Conservation (phyloP, 2,888 invertebrate species). For the Pheosia gnoma region DNA sequence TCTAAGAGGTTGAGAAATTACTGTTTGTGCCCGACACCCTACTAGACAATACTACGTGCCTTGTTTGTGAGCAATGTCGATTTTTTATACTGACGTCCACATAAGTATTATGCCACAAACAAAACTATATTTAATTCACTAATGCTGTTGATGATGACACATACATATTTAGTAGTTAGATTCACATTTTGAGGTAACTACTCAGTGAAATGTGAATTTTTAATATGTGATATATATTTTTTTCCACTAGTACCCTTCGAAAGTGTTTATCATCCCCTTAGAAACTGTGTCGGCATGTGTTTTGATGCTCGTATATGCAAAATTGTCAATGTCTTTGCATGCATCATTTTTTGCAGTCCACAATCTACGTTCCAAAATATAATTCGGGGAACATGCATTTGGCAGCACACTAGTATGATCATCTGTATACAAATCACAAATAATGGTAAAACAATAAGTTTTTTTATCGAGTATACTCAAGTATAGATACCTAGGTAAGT, state of each 20-base stretch:
- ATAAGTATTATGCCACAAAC: no score
- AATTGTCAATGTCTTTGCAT: slow-evolving; percentile 32
- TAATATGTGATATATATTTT: slow-evolving; percentile 2
- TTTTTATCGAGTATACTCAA: not conserved
- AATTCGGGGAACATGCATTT: slow-evolving; percentile 59
- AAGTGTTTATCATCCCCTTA: slow-evolving; percentile 14
- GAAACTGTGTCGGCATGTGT: slow-evolving; percentile 12
- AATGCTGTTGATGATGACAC: no score
- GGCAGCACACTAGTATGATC: slow-evolving; percentile 61
- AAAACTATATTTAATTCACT: no score
- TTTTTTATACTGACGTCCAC: not conserved
- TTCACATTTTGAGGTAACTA: slow-evolving; percentile 6
- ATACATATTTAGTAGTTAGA: not conserved
- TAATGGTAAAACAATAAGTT: slow-evolving; percentile 14
- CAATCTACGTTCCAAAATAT: slow-evolving; percentile 49
- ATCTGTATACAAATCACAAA: slow-evolving; percentile 59
- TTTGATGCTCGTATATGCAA: slow-evolving; percentile 21
- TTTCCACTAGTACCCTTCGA: slow-evolving; percentile 17
- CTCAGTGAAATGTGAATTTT: slow-evolving; percentile 7
- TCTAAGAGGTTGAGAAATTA: not conserved
- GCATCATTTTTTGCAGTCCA: slow-evolving; percentile 45
- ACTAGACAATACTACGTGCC: not conserved
- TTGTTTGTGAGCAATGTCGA: not conserved
- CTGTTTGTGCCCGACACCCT: not conserved
- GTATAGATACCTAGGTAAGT: not conserved